These are phyloP conservation scores for Helarctos malayanus DNA, from an alignment of 2,797 vertebrate genomes.

Conservation along the genomic window DNA sequence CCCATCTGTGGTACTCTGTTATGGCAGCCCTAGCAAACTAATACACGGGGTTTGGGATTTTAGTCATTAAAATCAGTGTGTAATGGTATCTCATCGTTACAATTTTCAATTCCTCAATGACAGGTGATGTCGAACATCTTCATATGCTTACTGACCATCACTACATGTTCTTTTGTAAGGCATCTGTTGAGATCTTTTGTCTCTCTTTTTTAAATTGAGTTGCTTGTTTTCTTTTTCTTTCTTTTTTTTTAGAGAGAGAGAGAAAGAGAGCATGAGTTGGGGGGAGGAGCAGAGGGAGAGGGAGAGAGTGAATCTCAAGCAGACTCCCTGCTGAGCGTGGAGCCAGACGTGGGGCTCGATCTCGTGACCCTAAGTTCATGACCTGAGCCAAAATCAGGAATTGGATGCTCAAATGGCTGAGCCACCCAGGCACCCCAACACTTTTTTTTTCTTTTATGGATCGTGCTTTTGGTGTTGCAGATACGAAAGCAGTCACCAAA, in stretches of 20 bases:
- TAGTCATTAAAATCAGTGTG: neutral
- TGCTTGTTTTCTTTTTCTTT: neutral
- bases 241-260: neutral
- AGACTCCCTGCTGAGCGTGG: neutral
- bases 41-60: neutral
- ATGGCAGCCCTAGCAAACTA: neutral
- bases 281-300: neutral
- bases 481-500: neutral
- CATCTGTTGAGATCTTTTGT: neutral
- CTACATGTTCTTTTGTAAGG: neutral
- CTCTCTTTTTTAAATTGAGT: neutral
- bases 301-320: neutral
- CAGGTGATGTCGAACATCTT: neutral
- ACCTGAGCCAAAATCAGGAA: neutral
- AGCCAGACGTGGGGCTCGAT: neutral
- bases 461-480: neutral
- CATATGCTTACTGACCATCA: too few species aligned
- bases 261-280: too few species aligned
- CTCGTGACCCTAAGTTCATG: neutral
- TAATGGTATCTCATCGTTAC: neutral
- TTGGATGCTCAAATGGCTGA: neutral
- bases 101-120: neutral
- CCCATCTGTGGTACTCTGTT: neutral
- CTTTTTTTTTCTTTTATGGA: neutral
- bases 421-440: neutral